Evolutionary conservation across 2,113 vertebrate genomes (phyloP).

Genomic region (Tachycineta bicolor): DNA sequence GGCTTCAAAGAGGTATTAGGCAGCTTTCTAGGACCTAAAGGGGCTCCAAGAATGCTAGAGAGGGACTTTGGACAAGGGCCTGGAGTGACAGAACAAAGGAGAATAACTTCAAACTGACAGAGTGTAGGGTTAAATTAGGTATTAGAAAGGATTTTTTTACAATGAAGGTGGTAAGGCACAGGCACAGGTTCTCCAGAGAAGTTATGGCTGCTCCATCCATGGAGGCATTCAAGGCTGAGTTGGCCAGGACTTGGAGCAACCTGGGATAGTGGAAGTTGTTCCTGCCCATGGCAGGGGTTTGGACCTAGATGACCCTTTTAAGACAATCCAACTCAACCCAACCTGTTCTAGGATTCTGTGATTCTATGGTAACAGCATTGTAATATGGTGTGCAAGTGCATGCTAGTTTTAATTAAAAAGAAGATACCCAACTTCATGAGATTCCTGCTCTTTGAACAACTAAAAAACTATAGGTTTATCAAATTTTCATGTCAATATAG

Average conservation of each 20-base stretch:
- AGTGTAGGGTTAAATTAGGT: neutral
- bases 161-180: accelerated
- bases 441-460: neutral
- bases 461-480: neutral
- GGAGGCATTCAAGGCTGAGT: accelerated
- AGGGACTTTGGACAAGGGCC: neutral
- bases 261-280: neutral
- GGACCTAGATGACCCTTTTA: neutral
- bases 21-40: neutral
- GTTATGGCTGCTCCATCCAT: neutral
- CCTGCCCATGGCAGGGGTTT: neutral
- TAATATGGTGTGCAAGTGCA: accelerated
- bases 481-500: neutral
- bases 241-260: too few relatives aligned
- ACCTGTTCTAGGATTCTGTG: neutral
- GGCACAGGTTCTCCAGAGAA: neutral
- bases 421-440: neutral
- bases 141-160: neutral
- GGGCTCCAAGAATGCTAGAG: too few relatives aligned
- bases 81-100: neutral
- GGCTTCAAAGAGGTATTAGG: neutral
- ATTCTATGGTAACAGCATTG: accelerated
- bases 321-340: neutral
- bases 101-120: neutral
- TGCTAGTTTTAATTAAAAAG: neutral